phyloP scores from a whole-genome alignment of 2,888 invertebrate genomes.

The Rugalucina vietnamica region DNA sequence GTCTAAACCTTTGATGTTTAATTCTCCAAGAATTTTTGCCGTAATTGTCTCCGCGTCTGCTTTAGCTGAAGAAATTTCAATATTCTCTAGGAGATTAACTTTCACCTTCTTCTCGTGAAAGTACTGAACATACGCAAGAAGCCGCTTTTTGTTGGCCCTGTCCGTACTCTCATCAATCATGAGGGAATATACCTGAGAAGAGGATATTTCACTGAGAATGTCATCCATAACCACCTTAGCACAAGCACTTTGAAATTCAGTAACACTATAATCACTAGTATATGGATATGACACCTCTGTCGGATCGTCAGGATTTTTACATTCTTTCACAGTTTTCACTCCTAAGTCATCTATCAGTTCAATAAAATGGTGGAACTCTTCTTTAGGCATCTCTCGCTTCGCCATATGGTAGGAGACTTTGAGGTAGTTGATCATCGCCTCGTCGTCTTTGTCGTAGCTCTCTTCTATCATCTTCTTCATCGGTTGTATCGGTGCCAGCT shows the following conservation, averaged over 20 bases:
- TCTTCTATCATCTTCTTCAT: slow-evolving; percentile 8
- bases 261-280: slow-evolving; percentile 15
- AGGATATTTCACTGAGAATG: background rate
- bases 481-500: background rate
- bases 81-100: slow-evolving; percentile 19
- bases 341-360: background rate
- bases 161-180: slow-evolving; percentile 44
- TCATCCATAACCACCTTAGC: slow-evolving; percentile 20
- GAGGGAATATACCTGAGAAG: background rate
- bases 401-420: slow-evolving; percentile 8
- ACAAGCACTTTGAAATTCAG: slow-evolving; percentile 35
- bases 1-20: slow-evolving; percentile 36
- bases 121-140: slow-evolving; percentile 37
- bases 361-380: background rate
- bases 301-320: no score
- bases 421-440: background rate
- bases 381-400: slow-evolving; percentile 18
- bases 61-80: slow-evolving; percentile 1
- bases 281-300: no score
- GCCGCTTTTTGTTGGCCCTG: slow-evolving; percentile 30
- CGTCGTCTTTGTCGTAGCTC: slow-evolving; percentile 7
- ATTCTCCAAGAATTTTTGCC: slow-evolving; percentile 15
- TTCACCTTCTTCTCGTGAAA: slow-evolving; percentile 10
- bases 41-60: slow-evolving; percentile 33
- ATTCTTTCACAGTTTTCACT: no score